Evolutionary conservation across 92 coral and sea anemone genomes (phyloP), one percentile per base, ranked within the genome.

Genomic region (Porites rus): DNA sequence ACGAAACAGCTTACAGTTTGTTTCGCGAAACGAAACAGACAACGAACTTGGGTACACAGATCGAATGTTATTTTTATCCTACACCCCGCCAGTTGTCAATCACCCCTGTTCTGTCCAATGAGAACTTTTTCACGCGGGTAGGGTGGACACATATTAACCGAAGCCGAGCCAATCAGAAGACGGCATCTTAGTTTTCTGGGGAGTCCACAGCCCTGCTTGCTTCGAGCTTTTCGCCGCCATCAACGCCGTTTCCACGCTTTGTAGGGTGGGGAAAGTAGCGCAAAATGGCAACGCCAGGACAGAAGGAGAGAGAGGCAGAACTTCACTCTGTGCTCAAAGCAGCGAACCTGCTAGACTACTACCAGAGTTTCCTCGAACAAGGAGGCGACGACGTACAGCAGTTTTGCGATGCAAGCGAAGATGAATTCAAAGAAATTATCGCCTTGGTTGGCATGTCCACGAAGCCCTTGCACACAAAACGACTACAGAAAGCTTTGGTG

Each of bases 371-470:
- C 92, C 92, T 97, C 72, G 94, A 91, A 82, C 98, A 97, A 90
- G 99, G 99, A 72, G 99, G 99, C 24, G 99, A 97, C 79, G 99
- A 97, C 78, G 89, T 94, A 56, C 94, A 93, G 54, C 99, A 97
- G 93, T 90, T 97, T 70, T 97, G 99, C 93, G 99, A 97, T 60
- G 98, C 99, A 84, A 93, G 91, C 90, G 99, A 97, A 54, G 95
- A 95, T 72, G 99, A 97, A 74, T 97, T 97, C 93, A 97, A 97
- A 80, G 99, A 97, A 90, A 97, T 97, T 74, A 88, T 96, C 82
- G 83, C 83, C 31, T 87, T 97, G 99, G 99, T 97, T 63, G 99
- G 99, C 62, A 97, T 97, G 99, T 93, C 98, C 91, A 94, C 99
- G 78, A 97, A 97, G 89, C 99, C 99, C 76, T 91, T 97, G 80